Percentiles rank a stretch among this genome's conserved stretches.
phyloP scores from a whole-genome alignment of 2,888 invertebrate genomes.

The Limenitis camilla region DNA sequence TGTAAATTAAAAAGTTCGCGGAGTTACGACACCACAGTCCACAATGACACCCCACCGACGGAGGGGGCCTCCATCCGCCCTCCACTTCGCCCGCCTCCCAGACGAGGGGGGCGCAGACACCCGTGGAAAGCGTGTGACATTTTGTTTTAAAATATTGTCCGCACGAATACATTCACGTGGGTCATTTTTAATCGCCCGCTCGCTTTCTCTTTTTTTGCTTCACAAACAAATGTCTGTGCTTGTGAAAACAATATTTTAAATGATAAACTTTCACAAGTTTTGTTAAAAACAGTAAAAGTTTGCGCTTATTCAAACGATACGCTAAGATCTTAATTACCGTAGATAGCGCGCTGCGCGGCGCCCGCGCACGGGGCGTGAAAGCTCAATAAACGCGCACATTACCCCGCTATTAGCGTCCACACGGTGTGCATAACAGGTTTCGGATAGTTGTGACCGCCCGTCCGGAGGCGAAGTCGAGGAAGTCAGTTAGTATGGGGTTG shows the following conservation, averaged over 20 bases:
- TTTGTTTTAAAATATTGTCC: constrained; percentile 75
- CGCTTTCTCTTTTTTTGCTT: constrained; percentile 49
- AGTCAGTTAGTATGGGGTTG: constrained; percentile 38
- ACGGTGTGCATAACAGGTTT: constrained; percentile 30
- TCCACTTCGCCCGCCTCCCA: constrained; percentile 28
- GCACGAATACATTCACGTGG: constrained; percentile 71
- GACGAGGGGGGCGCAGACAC: constrained; percentile 51
- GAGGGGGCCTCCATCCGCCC: constrained; percentile 33
- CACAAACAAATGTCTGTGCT: constrained; percentile 25
- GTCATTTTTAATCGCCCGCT: constrained; percentile 66
- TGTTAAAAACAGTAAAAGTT: constrained; percentile 12
- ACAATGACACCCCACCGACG: constrained; percentile 66
- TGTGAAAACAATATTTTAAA: constrained; percentile 20
- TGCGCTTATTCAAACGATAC: constrained; percentile 17
- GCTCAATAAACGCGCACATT: constrained; percentile 46
- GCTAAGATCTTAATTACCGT: constrained; percentile 52
- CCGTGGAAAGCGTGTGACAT: constrained; percentile 74
- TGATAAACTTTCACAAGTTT: constrained; percentile 16
- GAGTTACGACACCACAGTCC: constrained; percentile 75
- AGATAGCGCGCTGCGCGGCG: constrained; percentile 40
- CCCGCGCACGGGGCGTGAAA: constrained; percentile 59
- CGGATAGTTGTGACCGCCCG: constrained; percentile 28
- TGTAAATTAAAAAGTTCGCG: constrained; percentile 75
- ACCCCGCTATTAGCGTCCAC: constrained; percentile 40
- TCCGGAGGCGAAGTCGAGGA: constrained; percentile 23